Percentiles rank a stretch among this genome's conserved stretches.
Evolutionary conservation across 2,888 invertebrate genomes (phyloP).

Genomic region (Lagria hirta): DNA sequence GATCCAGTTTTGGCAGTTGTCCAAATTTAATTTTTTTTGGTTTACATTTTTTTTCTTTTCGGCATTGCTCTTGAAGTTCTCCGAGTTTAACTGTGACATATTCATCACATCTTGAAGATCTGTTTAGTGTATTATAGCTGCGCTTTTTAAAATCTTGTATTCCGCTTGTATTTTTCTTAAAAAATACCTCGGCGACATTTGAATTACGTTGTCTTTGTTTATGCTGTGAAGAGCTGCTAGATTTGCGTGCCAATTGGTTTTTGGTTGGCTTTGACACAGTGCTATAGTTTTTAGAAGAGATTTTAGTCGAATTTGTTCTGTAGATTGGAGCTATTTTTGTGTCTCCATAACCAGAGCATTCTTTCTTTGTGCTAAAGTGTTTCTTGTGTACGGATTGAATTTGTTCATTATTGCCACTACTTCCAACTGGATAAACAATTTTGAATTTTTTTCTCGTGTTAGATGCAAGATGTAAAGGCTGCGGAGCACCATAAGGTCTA

Average conservation of each 20-base stretch:
- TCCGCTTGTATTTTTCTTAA: no score
- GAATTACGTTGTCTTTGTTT: no score
- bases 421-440: slow-evolving; percentile 17
- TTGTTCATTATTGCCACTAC: no score
- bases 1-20: slow-evolving; percentile 13
- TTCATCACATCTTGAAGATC: slow-evolving; percentile 1
- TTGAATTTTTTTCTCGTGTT: background rate
- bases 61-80: slow-evolving; percentile 14
- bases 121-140: slow-evolving; percentile 4
- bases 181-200: no score
- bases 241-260: no score
- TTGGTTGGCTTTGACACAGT: no score
- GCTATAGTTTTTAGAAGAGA: no score
- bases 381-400: slow-evolving; percentile 6
- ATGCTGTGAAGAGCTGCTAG: no score
- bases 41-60: slow-evolving; percentile 8
- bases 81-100: slow-evolving; percentile 18
- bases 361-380: slow-evolving; percentile 12
- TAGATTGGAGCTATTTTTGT: slow-evolving; percentile 6
- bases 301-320: slow-evolving; percentile 4
- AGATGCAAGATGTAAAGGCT: background rate
- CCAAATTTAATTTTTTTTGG: slow-evolving; percentile 12
- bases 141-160: no score
- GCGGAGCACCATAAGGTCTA: slow-evolving; percentile 16
- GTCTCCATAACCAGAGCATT: slow-evolving; percentile 9